A percentile compares a stretch with the other conserved stretches of the same genome.
Evolutionary conservation across 2,888 invertebrate species (phyloP).

Genomic region (Slavum lentiscoides): DNA sequence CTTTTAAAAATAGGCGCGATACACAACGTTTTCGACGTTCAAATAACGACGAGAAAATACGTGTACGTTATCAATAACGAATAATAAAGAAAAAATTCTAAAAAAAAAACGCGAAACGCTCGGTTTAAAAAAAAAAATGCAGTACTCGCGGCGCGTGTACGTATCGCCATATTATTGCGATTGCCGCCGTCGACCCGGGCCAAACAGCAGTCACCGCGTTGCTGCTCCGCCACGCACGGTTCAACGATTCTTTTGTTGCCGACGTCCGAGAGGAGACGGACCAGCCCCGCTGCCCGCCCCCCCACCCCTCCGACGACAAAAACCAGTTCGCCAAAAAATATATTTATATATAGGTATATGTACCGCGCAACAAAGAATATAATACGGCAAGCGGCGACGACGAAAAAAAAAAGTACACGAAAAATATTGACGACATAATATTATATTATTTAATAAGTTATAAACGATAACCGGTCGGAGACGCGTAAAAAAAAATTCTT

Average conservation of each 20-base stretch:
- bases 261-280: neutral
- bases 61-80: no score
- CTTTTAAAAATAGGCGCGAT: no score
- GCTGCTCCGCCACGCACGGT: neutral
- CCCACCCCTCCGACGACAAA: neutral
- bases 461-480: constrained; percentile 26
- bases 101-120: no score
- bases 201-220: no score
- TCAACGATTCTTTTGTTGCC: constrained; percentile 46
- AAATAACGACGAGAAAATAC: no score
- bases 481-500: neutral
- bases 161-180: no score
- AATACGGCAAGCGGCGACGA: no score
- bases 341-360: neutral
- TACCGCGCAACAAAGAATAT: neutral
- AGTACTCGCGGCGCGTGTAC: no score
- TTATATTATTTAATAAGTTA: neutral
- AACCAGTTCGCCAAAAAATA: constrained; percentile 32
- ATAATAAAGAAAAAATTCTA: no score
- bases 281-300: neutral
- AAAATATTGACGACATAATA: constrained; percentile 22
- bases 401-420: neutral
- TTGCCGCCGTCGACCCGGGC: no score
- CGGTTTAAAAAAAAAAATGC: no score
- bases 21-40: no score